phyloP scores from a whole-genome alignment of 1,140 invertebrate genomes.

The Drosophila arizonae region DNA sequence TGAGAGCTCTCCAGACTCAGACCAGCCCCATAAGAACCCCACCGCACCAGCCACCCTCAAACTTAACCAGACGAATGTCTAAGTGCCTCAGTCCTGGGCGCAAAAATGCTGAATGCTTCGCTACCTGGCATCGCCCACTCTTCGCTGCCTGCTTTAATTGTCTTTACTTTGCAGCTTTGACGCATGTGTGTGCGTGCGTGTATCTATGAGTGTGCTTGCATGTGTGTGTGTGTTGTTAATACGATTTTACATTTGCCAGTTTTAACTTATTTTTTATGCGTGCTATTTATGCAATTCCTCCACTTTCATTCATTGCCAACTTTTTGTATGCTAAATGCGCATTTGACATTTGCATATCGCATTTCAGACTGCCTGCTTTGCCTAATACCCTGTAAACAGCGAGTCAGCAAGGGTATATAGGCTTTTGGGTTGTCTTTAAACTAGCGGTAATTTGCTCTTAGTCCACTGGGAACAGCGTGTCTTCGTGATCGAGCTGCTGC shows the following conservation, averaged over 20 bases:
- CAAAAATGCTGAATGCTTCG: constrained; percentile 48
- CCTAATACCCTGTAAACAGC: not conserved
- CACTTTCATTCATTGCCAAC: constrained; percentile 64
- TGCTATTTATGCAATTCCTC: constrained; percentile 73
- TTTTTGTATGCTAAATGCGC: constrained; percentile 54
- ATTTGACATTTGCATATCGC: constrained; percentile 66
- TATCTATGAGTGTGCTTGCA: not conserved
- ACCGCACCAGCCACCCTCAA: not conserved
- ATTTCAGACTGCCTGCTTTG: not conserved
- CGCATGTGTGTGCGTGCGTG: constrained; percentile 2
- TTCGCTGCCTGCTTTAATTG: constrained; percentile 61
- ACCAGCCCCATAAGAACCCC: not conserved
- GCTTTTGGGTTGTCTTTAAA: too few relatives aligned
- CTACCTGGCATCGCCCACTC: constrained; percentile 22
- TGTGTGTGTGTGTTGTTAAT: constrained; percentile 44
- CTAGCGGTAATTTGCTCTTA: not conserved
- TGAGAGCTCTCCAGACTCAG: constrained; percentile 25
- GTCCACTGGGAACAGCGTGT: not conserved
- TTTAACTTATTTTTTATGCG: constrained; percentile 69
- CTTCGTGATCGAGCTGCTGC: not conserved
- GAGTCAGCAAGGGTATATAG: too few relatives aligned
- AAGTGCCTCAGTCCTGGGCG: constrained; percentile 14
- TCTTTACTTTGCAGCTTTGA: constrained; percentile 34
- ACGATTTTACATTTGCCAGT: constrained; percentile 65
- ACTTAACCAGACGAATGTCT: not conserved